Evolutionary conservation across 2,797 vertebrate species (phyloP).

Genomic region (Channa striata): DNA sequence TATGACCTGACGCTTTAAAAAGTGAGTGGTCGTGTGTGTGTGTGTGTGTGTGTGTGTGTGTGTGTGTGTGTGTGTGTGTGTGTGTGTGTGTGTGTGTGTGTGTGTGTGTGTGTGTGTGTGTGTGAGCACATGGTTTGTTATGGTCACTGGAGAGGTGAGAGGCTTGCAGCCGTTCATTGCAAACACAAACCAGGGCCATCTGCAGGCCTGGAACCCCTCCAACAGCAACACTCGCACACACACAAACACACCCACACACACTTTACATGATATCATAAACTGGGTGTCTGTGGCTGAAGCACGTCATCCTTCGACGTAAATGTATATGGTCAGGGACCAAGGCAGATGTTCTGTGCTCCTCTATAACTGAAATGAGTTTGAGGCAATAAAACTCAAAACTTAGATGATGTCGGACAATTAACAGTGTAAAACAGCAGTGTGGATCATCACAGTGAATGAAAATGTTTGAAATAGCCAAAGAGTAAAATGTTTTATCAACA

Average conservation of each 20-base stretch:
- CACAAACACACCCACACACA: conserved; percentile 44
- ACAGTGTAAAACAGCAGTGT: conserved; percentile 5
- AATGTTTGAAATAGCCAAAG: no score
- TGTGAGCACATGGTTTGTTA: conserved; percentile 56
- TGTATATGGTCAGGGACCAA: conserved; percentile 46
- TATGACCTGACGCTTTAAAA: conserved; percentile 44
- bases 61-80: background rate
- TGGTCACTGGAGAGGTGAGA: conserved; percentile 74
- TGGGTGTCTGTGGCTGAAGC: conserved; percentile 74
- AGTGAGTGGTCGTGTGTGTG: conserved; percentile 5
- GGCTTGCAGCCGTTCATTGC: conserved; percentile 75
- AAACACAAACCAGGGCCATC: conserved; percentile 83
- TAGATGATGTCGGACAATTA: conserved; percentile 23
- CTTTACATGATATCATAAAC: conserved; percentile 69
- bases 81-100: background rate
- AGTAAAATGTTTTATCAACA: no score
- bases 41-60: conserved; percentile 1
- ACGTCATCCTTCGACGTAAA: conserved; percentile 72
- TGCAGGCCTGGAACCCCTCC: conserved; percentile 79
- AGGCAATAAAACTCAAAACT: conserved; percentile 19
- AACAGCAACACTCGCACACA: conserved; percentile 73
- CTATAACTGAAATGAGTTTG: conserved; percentile 39
- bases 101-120: conserved; percentile 12
- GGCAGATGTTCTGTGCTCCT: conserved; percentile 66
- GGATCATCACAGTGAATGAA: background rate